Conservation (phyloP, 2,797 vertebrate species). For the Pantherophis vulpinus region DNA sequence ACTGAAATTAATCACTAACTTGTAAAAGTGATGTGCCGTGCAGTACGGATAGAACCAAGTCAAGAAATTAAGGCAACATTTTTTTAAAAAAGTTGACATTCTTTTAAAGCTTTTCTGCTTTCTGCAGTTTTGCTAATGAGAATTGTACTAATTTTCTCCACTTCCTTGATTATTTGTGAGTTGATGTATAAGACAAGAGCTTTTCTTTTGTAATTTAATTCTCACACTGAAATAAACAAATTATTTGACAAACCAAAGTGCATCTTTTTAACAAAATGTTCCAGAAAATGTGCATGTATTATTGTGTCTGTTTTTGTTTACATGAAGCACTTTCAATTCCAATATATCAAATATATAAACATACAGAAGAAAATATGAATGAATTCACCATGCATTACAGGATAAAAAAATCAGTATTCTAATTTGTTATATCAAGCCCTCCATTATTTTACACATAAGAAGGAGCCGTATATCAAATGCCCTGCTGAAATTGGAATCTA, state of each 20-base stretch:
- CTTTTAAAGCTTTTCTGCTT: conserved; percentile 14
- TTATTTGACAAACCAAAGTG: conserved; percentile 45
- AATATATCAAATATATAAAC: conserved; percentile 3
- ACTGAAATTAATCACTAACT: conserved; percentile 19
- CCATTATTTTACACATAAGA: background rate
- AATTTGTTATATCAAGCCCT: background rate
- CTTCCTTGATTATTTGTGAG: conserved; percentile 13
- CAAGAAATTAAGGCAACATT: conserved; percentile 18
- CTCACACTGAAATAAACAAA: conserved; percentile 27
- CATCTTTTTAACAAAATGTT: conserved; percentile 20
- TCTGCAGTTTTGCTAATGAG: conserved; percentile 3
- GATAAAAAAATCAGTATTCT: conserved; percentile 1
- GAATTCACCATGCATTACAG: background rate
- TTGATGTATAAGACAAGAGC: conserved; percentile 14
- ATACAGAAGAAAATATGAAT: background rate
- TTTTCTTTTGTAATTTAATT: conserved; percentile 22
- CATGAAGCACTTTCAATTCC: background rate
- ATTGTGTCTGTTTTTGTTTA: background rate
- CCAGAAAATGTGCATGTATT: background rate
- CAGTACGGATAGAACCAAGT: conserved; percentile 32
- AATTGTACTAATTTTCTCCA: conserved; percentile 16
- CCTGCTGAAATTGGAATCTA: background rate
- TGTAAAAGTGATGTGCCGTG: conserved; percentile 1
- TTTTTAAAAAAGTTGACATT: background rate
- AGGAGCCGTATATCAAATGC: background rate